phyloP scores from a whole-genome alignment of 2,797 vertebrate genomes.

The Onychomys leucogaster region DNA sequence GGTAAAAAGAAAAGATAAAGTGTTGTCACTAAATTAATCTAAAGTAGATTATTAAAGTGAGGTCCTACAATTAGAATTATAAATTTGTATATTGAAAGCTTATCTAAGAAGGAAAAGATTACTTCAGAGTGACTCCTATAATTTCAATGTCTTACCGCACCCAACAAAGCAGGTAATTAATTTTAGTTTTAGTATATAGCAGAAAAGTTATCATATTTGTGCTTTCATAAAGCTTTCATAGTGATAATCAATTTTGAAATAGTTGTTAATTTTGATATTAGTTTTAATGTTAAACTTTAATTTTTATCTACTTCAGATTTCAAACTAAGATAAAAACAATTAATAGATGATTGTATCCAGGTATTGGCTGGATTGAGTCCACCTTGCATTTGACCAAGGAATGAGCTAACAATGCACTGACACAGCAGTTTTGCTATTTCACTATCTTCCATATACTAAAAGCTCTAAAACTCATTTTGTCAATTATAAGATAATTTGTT shows the following conservation, averaged over 20 bases:
- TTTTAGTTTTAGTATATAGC: constrained; percentile 45
- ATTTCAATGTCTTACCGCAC: neutral
- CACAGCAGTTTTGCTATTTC: constrained; percentile 37
- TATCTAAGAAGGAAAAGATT: constrained; percentile 2
- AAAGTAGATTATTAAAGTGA: constrained; percentile 1
- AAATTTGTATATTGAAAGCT: constrained; percentile 18
- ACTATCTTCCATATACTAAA: constrained; percentile 13
- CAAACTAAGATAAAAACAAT: constrained; percentile 44
- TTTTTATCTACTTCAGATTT: constrained; percentile 48
- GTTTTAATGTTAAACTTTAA: constrained; percentile 53
- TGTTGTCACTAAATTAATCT: neutral
- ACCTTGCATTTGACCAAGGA: constrained; percentile 58
- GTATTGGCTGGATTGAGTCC: constrained; percentile 13
- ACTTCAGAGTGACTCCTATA: neutral
- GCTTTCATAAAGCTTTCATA: neutral
- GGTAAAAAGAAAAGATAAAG: neutral
- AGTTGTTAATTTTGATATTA: constrained; percentile 43
- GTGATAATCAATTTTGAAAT: constrained; percentile 34
- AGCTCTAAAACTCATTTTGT: constrained; percentile 49
- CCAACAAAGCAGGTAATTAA: constrained; percentile 36
- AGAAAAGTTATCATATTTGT: neutral
- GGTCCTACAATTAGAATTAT: constrained; percentile 23
- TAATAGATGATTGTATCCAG: constrained; percentile 16
- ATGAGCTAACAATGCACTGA: neutral
- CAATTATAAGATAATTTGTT: constrained; percentile 65